Evolutionary conservation across 2,888 invertebrate species (phyloP).

Genomic region (Drosophila conformis): DNA sequence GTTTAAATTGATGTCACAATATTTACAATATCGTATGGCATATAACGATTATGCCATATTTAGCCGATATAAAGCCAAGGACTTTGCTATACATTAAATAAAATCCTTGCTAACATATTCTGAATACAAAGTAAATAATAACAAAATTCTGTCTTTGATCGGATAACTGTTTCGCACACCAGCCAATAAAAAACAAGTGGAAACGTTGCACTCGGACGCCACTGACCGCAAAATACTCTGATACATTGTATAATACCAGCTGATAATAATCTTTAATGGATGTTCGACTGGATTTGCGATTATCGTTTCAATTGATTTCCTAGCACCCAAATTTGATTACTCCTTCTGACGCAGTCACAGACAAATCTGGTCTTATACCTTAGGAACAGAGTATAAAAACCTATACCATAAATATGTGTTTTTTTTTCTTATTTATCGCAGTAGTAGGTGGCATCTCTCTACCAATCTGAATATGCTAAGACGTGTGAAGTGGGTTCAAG

Average conservation of each 20-base stretch:
- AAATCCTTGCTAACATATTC: background rate
- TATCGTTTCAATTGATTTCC: background rate
- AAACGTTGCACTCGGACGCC: background rate
- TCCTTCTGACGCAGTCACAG: background rate
- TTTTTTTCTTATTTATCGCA: constrained; percentile 1
- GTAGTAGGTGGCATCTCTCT: background rate
- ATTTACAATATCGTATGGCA: background rate
- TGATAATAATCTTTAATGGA: background rate
- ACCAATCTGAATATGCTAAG: background rate
- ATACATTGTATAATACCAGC: background rate
- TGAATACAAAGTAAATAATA: constrained; percentile 5
- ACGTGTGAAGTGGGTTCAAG: constrained; percentile 22
- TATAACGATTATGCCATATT: background rate
- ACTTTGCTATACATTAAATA: background rate
- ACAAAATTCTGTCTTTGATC: constrained; percentile 11
- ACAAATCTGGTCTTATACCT: background rate
- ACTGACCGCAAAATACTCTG: background rate
- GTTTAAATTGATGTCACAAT: background rate
- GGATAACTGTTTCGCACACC: background rate
- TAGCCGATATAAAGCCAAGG: background rate
- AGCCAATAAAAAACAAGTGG: background rate
- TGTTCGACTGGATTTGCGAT: background rate
- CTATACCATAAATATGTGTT: background rate
- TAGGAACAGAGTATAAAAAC: background rate
- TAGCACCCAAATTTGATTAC: background rate